Base-by-base conservation (phyloP, 2,797 vertebrate species). In the Glyptemys insculpta region DNA sequence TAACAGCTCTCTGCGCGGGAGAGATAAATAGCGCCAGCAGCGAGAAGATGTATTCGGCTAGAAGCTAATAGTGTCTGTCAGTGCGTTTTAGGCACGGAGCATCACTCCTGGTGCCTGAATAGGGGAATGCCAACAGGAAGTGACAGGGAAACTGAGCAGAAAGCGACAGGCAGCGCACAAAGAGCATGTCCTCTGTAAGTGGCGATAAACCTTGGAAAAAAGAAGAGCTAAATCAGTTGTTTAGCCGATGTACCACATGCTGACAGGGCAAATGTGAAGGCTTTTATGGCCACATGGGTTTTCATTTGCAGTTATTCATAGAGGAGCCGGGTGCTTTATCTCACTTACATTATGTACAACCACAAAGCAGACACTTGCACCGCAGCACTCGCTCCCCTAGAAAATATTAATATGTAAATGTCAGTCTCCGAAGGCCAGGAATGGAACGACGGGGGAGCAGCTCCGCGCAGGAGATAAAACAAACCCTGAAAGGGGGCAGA, bases 361-460 rank as follows among this genome's bases (percentile, higher is more conserved):
- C 98, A 97, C 89, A 96, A 98, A 95, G 97, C 97, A 96, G 98
- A 96, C 97, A 87, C 98, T 97, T 87, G 97, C 97, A 96, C 97
- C 86, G 59, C 95, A 95, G 86, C 76, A 87, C 91, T 23, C 81
- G 52, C 96, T 97, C 97, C 96, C 97, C 52, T 47, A 83, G 97
- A 97, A 98, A 98, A 98, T 98, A 98, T 98, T 97, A 98, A 98
- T 97, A 98, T 97, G 98, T 97, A 98, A 98, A 98, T 97, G 98
- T 97, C 97, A 97, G 96, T 96, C 98, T 97, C 87, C 18, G 59
- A 95, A 97, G 97, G 94, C 97, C 97, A 96, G 97, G 53, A 19
- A 89, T 94, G 97, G 96, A 98, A 92, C 18, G 65, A 93, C 85
- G 27, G 91, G 83, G 85, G 85, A 93, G 57, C 15, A 86, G 95